A percentile compares a stretch with the other conserved stretches of the same genome.
Conservation (phyloP, 2,888 invertebrate genomes). For the Drosophila kanekoi region DNA sequence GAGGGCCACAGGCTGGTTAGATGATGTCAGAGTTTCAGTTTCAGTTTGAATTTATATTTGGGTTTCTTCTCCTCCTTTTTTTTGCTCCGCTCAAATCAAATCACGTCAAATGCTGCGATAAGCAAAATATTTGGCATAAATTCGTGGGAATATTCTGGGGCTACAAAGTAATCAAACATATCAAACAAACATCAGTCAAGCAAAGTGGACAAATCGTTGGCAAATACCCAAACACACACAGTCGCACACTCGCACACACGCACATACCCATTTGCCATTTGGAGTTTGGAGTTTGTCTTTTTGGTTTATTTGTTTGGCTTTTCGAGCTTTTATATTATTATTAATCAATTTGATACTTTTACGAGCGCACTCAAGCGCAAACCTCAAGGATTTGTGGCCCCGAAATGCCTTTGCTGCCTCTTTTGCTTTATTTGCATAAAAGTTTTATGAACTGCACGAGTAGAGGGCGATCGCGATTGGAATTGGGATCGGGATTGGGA, state of each 20-base stretch:
- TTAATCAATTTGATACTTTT: conserved; percentile 81
- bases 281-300: conserved; percentile 43
- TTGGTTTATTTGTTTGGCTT: conserved; percentile 62
- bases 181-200: conserved; percentile 76
- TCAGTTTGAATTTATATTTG: conserved; percentile 32
- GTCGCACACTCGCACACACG: neutral
- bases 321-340: conserved; percentile 72
- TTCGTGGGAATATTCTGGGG: conserved; percentile 70
- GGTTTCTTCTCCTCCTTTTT: conserved; percentile 1
- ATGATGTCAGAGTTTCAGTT: conserved; percentile 77
- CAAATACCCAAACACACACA: conserved; percentile 20
- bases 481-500: conserved; percentile 28
- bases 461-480: conserved; percentile 23
- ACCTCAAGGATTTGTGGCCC: conserved; percentile 70
- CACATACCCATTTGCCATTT: conserved; percentile 35
- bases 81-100: conserved; percentile 61
- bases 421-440: conserved; percentile 70
- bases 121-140: conserved; percentile 58
- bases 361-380: conserved; percentile 77
- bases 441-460: conserved; percentile 69
- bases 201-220: conserved; percentile 71
- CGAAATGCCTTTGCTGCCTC: conserved; percentile 40
- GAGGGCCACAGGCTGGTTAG: conserved; percentile 27
- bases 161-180: conserved; percentile 77
- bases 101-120: conserved; percentile 74